phyloP scores from a whole-genome alignment of 1,140 invertebrate species.

The Rhopalosiphum padi region DNA sequence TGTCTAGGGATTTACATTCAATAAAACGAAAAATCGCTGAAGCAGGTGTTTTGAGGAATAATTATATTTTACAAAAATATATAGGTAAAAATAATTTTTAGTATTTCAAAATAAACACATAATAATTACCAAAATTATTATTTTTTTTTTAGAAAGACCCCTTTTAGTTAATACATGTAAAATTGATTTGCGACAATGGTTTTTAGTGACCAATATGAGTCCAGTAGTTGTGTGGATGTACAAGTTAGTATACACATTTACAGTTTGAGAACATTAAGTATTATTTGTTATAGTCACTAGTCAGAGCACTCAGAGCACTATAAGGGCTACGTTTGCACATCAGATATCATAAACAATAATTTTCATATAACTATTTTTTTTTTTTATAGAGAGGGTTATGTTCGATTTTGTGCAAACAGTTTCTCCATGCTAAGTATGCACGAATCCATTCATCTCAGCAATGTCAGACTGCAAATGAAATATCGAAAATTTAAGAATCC shows the following conservation, averaged over 20 bases:
- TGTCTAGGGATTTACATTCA: slow-evolving; percentile 86
- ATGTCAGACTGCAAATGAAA: slow-evolving; percentile 91
- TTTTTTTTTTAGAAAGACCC: slow-evolving; percentile 72
- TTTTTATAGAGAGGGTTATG: slow-evolving; percentile 78
- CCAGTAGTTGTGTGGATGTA: slow-evolving; percentile 94
- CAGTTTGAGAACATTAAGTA: neutral
- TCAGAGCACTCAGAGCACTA: no score
- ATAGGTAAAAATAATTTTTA: slow-evolving; percentile 73
- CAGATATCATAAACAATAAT: neutral
- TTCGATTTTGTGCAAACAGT: slow-evolving; percentile 91
- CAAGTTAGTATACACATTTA: slow-evolving; percentile 69
- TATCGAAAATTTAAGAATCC: slow-evolving; percentile 85
- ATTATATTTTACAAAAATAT: slow-evolving; percentile 94
- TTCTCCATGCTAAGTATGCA: slow-evolving; percentile 90
- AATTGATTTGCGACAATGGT: slow-evolving; percentile 94
- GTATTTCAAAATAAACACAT: neutral
- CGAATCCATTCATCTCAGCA: slow-evolving; percentile 91
- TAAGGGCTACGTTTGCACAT: neutral
- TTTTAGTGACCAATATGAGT: slow-evolving; percentile 87
- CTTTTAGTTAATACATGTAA: slow-evolving; percentile 89
- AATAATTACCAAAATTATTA: neutral
- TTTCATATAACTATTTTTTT: neutral
- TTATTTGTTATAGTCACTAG: no score
- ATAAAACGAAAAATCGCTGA: slow-evolving; percentile 78
- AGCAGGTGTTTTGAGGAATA: slow-evolving; percentile 71